These are phyloP conservation scores for Galerucella pusilla DNA, from an alignment of 2,888 invertebrate genomes.

Conservation along the genomic window DNA sequence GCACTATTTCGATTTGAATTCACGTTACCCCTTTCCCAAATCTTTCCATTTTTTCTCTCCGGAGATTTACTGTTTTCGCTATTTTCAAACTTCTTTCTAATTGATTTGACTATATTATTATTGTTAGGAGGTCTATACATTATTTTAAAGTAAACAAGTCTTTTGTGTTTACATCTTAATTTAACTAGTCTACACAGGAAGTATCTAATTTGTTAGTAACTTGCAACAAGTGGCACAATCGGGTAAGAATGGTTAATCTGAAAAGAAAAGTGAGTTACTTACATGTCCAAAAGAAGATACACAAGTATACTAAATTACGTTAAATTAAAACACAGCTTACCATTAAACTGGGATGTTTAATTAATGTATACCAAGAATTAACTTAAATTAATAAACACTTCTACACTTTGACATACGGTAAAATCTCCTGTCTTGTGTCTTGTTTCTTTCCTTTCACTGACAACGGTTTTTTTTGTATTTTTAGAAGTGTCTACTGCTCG, in stretches of 20 bases:
- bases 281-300: conserved; percentile 30
- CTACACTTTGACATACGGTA: conserved; percentile 21
- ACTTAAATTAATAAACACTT: conserved; percentile 28
- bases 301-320: conserved; percentile 39
- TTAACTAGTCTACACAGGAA: conserved; percentile 43
- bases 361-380: conserved; percentile 40
- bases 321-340: conserved; percentile 40
- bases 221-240: conserved; percentile 49
- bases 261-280: conserved; percentile 45
- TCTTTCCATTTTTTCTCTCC: conserved; percentile 37
- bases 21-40: conserved; percentile 45
- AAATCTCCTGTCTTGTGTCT: background rate
- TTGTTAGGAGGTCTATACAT: conserved; percentile 64
- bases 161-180: conserved; percentile 35
- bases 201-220: conserved; percentile 45
- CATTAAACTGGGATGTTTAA: conserved; percentile 35
- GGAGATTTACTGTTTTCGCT: conserved; percentile 51
- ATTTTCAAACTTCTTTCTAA: conserved; percentile 73
- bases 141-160: conserved; percentile 31
- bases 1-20: conserved; percentile 16
- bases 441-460: conserved; percentile 11
- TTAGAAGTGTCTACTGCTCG: conserved; percentile 4
- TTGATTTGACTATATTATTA: conserved; percentile 70
- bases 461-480: conserved; percentile 8
- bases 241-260: conserved; percentile 46